These are phyloP conservation scores for Alaudala cheleensis DNA, from an alignment of 2,113 vertebrate genomes.

Conservation along the genomic window DNA sequence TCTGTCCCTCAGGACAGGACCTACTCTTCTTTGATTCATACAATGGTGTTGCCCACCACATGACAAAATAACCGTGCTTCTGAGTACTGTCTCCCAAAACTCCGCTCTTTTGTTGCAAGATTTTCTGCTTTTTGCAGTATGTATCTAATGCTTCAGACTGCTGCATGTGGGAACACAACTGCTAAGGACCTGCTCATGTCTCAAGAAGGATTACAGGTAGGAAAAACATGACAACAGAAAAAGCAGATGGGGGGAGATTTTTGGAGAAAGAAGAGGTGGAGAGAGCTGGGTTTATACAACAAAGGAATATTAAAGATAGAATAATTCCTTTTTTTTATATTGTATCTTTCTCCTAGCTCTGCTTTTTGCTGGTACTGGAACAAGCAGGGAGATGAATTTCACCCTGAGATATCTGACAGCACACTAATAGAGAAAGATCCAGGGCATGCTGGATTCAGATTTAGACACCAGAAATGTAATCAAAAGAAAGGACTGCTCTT, in stretches of 20 bases:
- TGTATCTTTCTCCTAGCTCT: background rate
- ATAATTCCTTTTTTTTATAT: background rate
- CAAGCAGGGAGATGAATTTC: background rate
- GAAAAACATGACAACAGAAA: background rate
- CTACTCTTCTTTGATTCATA: background rate
- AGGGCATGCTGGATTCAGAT: background rate
- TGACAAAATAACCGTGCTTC: background rate
- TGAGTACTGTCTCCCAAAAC: background rate
- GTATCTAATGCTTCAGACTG: background rate
- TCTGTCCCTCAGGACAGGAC: background rate
- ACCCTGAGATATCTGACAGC: background rate
- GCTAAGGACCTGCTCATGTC: background rate
- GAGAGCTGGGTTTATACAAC: background rate
- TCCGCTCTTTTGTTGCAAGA: background rate
- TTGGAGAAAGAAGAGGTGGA: background rate
- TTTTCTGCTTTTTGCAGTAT: background rate
- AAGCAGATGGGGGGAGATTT: accelerated
- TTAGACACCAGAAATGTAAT: background rate
- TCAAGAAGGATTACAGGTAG: background rate
- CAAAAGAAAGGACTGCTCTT: background rate
- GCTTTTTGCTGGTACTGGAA: background rate
- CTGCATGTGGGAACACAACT: background rate
- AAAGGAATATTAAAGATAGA: background rate
- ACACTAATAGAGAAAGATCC: background rate
- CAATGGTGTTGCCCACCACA: background rate